Conservation (phyloP, 2,113 vertebrate species). For the Elgaria multicarinata region DNA sequence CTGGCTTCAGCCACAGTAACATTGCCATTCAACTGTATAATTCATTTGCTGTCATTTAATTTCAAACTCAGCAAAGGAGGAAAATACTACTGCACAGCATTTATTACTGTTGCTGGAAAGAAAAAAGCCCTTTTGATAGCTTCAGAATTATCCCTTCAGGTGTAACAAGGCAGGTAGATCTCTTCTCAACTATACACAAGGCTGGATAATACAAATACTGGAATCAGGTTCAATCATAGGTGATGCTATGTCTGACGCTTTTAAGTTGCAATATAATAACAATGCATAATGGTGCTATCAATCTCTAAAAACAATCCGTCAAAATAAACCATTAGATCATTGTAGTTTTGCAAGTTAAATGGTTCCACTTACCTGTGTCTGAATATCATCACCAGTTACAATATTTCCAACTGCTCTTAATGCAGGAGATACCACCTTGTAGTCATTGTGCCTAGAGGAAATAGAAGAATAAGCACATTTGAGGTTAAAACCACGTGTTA, state of each 20-base stretch:
- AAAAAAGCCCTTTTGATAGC: background rate
- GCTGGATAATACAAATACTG: background rate
- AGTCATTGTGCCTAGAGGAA: slow-evolving; percentile 87
- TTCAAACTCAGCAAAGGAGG: background rate
- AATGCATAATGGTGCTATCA: too few relatives aligned
- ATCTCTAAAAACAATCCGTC: slow-evolving; percentile 6
- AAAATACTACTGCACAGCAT: background rate
- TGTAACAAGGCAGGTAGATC: background rate
- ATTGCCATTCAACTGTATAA: too few relatives aligned
- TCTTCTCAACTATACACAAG: background rate
- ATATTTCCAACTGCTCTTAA: slow-evolving; percentile 93
- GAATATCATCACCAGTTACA: slow-evolving; percentile 92
- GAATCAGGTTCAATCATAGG: background rate
- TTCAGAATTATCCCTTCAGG: background rate
- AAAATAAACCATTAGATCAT: background rate
- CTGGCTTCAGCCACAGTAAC: background rate
- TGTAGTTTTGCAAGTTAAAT: slow-evolving; percentile 34
- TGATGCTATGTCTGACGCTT: background rate
- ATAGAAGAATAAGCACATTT: slow-evolving; percentile 50
- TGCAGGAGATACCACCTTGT: slow-evolving; percentile 92
- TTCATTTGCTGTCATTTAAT: background rate
- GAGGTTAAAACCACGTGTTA: slow-evolving; percentile 22
- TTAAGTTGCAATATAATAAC: background rate
- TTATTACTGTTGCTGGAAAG: background rate
- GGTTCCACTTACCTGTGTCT: slow-evolving; percentile 87